A percentile compares a stretch with the other conserved stretches of the same genome.
phyloP scores from a whole-genome alignment of 2,888 invertebrate genomes.

The Scotopteryx bipunctaria region DNA sequence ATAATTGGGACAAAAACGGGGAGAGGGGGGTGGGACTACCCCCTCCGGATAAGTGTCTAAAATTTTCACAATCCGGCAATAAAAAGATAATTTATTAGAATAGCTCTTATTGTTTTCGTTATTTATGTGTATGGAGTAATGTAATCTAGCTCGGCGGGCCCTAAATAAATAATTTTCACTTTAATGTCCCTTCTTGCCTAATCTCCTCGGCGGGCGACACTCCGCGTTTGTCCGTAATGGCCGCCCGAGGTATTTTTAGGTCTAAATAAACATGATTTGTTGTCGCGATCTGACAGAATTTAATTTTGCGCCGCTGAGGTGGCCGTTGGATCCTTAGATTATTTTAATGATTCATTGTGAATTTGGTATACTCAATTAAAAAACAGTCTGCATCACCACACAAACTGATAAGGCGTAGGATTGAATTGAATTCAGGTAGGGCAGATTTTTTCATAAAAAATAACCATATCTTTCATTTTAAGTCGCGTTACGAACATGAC shows the following conservation, averaged over 20 bases:
- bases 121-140: slow-evolving; percentile 84
- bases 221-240: slow-evolving; percentile 77
- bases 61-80: slow-evolving; percentile 84
- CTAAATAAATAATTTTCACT: slow-evolving; percentile 83
- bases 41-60: slow-evolving; percentile 79
- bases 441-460: too few relatives aligned
- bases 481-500: too few relatives aligned
- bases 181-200: slow-evolving; percentile 83
- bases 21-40: slow-evolving; percentile 27
- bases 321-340: slow-evolving; percentile 75
- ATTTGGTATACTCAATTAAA: slow-evolving; percentile 18
- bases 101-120: slow-evolving; percentile 84
- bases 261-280: slow-evolving; percentile 84
- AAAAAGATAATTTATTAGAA: slow-evolving; percentile 84
- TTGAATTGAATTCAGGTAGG: too few relatives aligned
- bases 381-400: not conserved
- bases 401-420: not conserved
- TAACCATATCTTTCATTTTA: too few relatives aligned
- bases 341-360: slow-evolving; percentile 67
- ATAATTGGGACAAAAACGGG: slow-evolving; percentile 81
- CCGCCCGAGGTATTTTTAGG: slow-evolving; percentile 82
- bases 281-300: slow-evolving; percentile 79
- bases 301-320: slow-evolving; percentile 71
- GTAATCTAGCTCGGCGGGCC: slow-evolving; percentile 80
- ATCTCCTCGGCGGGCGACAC: slow-evolving; percentile 75